These are phyloP conservation scores for Melitaea athalia DNA, from an alignment of 2,888 invertebrate species.

Conservation along the genomic window DNA sequence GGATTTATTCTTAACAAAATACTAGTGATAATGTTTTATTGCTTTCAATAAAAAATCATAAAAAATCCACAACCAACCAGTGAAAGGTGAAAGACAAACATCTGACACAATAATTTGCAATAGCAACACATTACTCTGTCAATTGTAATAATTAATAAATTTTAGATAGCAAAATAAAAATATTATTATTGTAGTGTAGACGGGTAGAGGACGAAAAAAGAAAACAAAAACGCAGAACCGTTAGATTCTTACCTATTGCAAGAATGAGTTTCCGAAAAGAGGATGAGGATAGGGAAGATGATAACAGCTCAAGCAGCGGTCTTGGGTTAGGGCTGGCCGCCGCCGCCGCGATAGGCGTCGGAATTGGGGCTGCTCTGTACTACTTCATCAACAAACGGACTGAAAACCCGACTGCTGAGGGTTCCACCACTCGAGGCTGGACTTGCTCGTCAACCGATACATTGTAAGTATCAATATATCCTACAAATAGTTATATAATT, in stretches of 20 bases:
- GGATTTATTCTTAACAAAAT: no score
- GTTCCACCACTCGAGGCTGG: slow-evolving; percentile 63
- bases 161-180: no score
- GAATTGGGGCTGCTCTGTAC: slow-evolving; percentile 73
- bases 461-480: slow-evolving; percentile 40
- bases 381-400: slow-evolving; percentile 68
- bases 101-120: background rate
- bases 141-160: background rate
- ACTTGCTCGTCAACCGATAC: slow-evolving; percentile 48
- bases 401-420: slow-evolving; percentile 59
- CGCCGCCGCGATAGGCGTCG: slow-evolving; percentile 72
- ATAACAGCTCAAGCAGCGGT: slow-evolving; percentile 65
- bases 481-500: background rate
- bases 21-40: no score
- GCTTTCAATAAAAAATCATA: no score
- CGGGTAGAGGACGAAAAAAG: background rate
- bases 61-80: background rate
- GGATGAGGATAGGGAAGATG: slow-evolving; percentile 62
- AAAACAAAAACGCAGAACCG: slow-evolving; percentile 23
- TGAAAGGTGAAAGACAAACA: no score
- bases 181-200: background rate
- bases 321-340: slow-evolving; percentile 68
- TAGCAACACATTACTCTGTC: background rate
- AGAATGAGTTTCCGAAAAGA: slow-evolving; percentile 69
- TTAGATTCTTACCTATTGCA: background rate